Conservation (phyloP, 2,113 vertebrate species). For the Myanophis thanlyinensis region DNA sequence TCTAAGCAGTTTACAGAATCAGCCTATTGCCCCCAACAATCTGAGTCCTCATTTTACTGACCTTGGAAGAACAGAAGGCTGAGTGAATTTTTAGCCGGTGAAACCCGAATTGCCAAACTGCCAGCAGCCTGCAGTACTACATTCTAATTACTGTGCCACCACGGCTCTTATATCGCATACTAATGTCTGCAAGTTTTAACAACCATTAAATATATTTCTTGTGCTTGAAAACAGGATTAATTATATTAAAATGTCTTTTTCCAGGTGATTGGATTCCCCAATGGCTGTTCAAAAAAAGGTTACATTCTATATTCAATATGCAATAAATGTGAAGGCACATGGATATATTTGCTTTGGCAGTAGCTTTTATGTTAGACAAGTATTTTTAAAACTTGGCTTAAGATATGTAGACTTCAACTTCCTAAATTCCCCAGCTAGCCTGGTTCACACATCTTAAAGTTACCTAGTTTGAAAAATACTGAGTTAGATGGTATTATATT, state of each 20-base stretch:
- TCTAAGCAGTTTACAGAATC: too few species aligned
- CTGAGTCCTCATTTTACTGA: too few species aligned
- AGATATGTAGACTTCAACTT: not conserved
- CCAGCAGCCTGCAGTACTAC: too few species aligned
- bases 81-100: too few species aligned
- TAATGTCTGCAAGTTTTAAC: not conserved
- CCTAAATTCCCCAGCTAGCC: not conserved
- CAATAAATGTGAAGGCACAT: not conserved
- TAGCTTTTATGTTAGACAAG: not conserved
- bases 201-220: not conserved
- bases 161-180: too few species aligned
- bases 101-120: too few species aligned
- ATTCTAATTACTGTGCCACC: too few species aligned
- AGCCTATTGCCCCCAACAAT: too few species aligned
- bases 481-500: too few species aligned
- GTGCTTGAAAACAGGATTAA: not conserved
- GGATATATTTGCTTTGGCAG: not conserved
- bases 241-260: not conserved
- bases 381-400: not conserved
- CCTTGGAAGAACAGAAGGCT: too few species aligned
- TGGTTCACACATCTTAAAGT: not conserved
- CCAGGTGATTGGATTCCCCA: not conserved
- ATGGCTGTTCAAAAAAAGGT: not conserved
- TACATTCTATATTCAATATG: not conserved
- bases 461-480: not conserved